phyloP scores from a whole-genome alignment of 2,113 vertebrate species.

The Mungos mungo region DNA sequence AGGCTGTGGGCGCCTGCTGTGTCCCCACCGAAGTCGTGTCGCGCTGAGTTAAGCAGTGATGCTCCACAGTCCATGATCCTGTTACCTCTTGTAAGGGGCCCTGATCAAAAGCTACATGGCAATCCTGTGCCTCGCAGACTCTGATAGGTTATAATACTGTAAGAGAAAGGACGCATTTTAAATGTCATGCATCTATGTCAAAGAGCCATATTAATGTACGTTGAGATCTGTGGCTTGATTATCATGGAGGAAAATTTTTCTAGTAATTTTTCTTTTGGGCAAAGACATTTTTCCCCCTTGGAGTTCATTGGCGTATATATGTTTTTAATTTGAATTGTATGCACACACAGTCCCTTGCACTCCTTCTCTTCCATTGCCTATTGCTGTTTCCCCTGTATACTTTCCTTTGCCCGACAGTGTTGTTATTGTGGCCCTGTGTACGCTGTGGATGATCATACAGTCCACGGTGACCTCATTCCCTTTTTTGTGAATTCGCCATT shows the following conservation, averaged over 20 bases:
- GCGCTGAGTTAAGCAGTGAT: neutral
- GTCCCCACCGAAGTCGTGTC: neutral
- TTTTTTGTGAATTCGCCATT: neutral
- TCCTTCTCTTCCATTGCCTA: neutral
- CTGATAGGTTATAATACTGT: neutral
- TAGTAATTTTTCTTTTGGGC: neutral
- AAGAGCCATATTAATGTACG: neutral
- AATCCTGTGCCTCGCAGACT: neutral
- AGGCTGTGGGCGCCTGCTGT: neutral
- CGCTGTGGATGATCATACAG: neutral
- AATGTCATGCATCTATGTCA: fast-evolving
- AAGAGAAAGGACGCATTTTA: neutral
- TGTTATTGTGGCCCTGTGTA: fast-evolving
- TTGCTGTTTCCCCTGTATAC: neutral
- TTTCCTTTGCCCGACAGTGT: neutral
- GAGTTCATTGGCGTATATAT: neutral
- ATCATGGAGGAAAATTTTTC: neutral
- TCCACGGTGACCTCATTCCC: neutral
- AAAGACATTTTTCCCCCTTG: neutral
- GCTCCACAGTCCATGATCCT: neutral
- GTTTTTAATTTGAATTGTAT: neutral
- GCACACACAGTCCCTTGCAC: neutral
- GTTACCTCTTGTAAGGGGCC: neutral
- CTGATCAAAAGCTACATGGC: neutral
- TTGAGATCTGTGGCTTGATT: neutral